Percentiles rank a stretch among this genome's conserved stretches.
These are phyloP conservation scores for Torymus aiolomorphi DNA, from an alignment of 2,888 invertebrate genomes.

Conservation along the genomic window DNA sequence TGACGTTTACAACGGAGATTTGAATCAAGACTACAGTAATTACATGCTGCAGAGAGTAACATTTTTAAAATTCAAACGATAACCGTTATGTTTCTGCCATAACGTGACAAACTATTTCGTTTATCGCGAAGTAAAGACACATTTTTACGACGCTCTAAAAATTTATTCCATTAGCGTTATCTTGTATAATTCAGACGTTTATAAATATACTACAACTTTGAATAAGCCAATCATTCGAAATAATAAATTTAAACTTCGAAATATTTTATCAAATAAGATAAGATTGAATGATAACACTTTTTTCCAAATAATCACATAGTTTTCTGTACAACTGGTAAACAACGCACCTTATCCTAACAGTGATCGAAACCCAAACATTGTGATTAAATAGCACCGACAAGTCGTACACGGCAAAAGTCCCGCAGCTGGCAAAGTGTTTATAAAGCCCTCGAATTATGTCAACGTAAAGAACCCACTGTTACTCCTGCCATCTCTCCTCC, in stretches of 20 bases:
- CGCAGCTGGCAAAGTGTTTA: constrained; percentile 29
- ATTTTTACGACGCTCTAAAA: constrained; percentile 17
- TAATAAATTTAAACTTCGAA: no score
- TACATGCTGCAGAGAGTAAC: constrained; percentile 46
- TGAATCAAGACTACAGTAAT: constrained; percentile 53
- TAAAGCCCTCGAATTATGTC: constrained; percentile 41
- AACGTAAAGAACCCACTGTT: constrained; percentile 12
- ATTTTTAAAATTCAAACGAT: constrained; percentile 53
- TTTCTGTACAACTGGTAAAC: no score
- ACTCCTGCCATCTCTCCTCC: neutral
- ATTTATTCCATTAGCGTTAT: constrained; percentile 12
- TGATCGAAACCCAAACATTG: constrained; percentile 25
- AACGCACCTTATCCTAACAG: neutral
- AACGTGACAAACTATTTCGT: constrained; percentile 52
- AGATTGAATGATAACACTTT: no score
- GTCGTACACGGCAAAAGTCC: neutral
- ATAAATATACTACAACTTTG: no score
- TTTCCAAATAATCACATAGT: no score
- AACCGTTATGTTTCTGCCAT: constrained; percentile 44
- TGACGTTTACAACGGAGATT: constrained; percentile 54
- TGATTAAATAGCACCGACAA: constrained; percentile 39
- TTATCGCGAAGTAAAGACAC: constrained; percentile 34
- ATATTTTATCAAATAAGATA: no score
- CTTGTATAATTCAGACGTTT: no score
- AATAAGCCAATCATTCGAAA: no score